Conservation (phyloP, 2,888 invertebrate genomes). For the Lydus trimaculatus region DNA sequence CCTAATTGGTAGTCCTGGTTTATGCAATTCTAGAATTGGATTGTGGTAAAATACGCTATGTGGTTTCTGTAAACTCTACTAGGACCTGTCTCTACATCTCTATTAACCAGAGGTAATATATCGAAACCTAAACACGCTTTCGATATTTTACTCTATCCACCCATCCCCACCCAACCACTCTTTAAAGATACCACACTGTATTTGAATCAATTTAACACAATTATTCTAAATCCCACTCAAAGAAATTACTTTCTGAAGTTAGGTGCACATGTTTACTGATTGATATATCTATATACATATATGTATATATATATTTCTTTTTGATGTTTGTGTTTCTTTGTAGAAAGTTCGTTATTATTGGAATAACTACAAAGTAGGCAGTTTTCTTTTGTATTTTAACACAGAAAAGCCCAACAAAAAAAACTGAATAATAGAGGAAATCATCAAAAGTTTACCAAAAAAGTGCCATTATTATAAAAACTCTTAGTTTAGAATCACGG, state of each 20-base stretch:
- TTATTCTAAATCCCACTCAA: slow-evolving; percentile 49
- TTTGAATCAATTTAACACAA: slow-evolving; percentile 51
- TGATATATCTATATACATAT: background rate
- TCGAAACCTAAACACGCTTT: slow-evolving; percentile 49
- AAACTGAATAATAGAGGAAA: background rate
- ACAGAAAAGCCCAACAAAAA: background rate
- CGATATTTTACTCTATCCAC: slow-evolving; percentile 41
- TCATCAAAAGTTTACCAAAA: background rate
- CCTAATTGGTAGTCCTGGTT: slow-evolving; percentile 60
- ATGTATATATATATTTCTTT: background rate
- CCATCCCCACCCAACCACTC: too few relatives aligned
- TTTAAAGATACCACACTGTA: background rate
- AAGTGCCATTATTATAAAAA: background rate
- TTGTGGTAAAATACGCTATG: slow-evolving; percentile 60
- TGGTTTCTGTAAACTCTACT: slow-evolving; percentile 59
- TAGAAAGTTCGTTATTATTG: background rate
- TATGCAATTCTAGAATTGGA: slow-evolving; percentile 61
- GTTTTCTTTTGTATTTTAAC: background rate
- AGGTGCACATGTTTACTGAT: slow-evolving; percentile 38
- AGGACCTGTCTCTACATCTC: slow-evolving; percentile 58
- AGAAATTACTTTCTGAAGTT: slow-evolving; percentile 48
- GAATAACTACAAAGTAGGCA: background rate
- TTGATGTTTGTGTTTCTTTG: background rate
- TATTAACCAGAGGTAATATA: slow-evolving; percentile 60
- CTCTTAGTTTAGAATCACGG: background rate